Conservation (phyloP, 1,140 invertebrate species). For the Neocloeon triangulifer region DNA sequence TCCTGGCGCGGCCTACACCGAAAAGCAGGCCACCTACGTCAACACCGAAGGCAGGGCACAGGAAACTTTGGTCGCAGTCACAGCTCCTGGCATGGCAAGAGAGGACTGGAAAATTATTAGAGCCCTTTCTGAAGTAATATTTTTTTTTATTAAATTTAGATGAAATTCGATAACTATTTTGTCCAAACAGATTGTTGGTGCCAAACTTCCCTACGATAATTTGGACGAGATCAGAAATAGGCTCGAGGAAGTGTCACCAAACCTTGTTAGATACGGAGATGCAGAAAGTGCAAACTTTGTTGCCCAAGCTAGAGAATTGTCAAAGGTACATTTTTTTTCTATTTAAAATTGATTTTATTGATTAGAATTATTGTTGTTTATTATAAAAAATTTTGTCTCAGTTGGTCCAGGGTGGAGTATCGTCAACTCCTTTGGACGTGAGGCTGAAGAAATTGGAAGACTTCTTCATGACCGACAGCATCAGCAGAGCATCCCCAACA, state of each 20-base stretch:
- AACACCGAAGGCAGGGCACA: conserved; percentile 97
- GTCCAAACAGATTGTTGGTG: conserved; percentile 43
- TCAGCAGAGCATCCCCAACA: conserved; percentile 87
- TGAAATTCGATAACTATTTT: conserved; percentile 8
- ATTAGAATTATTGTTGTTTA: conserved; percentile 5
- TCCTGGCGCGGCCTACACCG: conserved; percentile 94
- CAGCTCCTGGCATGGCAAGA: conserved; percentile 77
- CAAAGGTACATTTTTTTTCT: conserved; percentile 26
- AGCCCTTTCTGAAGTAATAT: conserved; percentile 50
- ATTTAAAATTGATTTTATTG: conserved; percentile 6
- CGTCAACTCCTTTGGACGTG: conserved; percentile 42
- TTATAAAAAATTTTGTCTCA: conserved; percentile 16
- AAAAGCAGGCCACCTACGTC: conserved; percentile 90
- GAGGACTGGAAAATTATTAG: conserved; percentile 98
- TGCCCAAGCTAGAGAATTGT: conserved; percentile 42
- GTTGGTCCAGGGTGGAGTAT: conserved; percentile 27
- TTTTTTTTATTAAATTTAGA: conserved; percentile 4
- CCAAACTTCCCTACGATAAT: conserved; percentile 72
- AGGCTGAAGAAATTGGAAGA: conserved; percentile 67
- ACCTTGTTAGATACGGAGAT: conserved; percentile 60
- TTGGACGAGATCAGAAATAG: conserved; percentile 63
- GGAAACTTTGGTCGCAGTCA: conserved; percentile 72
- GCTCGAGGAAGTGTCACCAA: conserved; percentile 68
- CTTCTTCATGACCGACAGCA: conserved; percentile 95
- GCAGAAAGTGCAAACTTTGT: conserved; percentile 69